Evolutionary conservation across 2,888 invertebrate genomes (phyloP).

Genomic region (Cactoblastis cactorum): DNA sequence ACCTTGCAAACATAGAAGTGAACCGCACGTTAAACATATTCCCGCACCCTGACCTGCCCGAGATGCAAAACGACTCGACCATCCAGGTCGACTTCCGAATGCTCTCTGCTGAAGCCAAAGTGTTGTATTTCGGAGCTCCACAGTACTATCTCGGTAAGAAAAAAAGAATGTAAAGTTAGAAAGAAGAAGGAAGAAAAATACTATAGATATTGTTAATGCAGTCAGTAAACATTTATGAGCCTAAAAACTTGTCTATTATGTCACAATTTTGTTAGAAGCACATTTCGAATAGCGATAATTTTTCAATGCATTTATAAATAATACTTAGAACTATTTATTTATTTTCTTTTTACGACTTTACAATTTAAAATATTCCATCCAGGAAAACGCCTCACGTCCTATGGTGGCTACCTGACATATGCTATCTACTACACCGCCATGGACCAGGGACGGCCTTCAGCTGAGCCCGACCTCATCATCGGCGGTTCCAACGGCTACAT

Average conservation of each 20-base stretch:
- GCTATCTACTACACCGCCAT: slow-evolving; percentile 83
- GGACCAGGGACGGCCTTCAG: slow-evolving; percentile 80
- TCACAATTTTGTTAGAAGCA: no score
- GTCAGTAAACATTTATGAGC: no score
- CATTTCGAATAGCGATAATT: no score
- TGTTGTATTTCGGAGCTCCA: slow-evolving; percentile 89
- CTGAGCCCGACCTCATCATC: slow-evolving; percentile 90
- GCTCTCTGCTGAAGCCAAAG: slow-evolving; percentile 56
- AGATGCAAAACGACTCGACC: slow-evolving; percentile 62
- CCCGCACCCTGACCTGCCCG: slow-evolving; percentile 44
- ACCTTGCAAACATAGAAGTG: slow-evolving; percentile 75
- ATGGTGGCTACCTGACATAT: slow-evolving; percentile 92
- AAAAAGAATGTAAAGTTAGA: no score
- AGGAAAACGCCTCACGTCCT: slow-evolving; percentile 90
- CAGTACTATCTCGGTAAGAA: slow-evolving; percentile 82
- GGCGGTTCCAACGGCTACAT: slow-evolving; percentile 85
- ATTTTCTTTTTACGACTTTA: background rate
- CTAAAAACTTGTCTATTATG: no score
- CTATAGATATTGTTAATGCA: no score
- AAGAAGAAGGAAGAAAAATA: no score
- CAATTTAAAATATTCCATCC: slow-evolving; percentile 12
- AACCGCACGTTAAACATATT: slow-evolving; percentile 59
- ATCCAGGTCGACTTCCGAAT: slow-evolving; percentile 73
- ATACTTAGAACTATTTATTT: background rate
- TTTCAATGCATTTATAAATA: no score